Evolutionary conservation across 2,888 invertebrate species (phyloP), one percentile per base, ranked within the genome.

Genomic region (Sesia bembeciformis): DNA sequence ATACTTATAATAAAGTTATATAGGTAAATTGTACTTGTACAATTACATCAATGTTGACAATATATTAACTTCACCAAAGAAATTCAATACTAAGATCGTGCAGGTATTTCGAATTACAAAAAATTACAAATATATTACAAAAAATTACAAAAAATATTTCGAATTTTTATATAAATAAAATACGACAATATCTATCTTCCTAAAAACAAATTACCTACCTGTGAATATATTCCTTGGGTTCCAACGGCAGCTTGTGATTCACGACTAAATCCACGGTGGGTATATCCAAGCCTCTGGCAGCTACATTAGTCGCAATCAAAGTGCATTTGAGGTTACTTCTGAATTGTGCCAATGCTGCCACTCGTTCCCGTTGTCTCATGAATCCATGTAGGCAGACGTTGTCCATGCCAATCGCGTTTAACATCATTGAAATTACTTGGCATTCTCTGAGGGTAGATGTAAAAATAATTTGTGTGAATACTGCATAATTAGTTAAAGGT

Each of bases 221-320:
- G 84, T 99, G 99, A 67, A 99, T 94, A 76, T 99, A 99, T 65
- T 97, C 97, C 74, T 97, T 97, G 0, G 98, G 94, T 54, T 95
- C 93, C 64, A 94, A 92, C 0, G 99, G 99, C 62, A 99, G 92
- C 61, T 94, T 95, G 77, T 99, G 98, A 82, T 99, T 99, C 7
- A 99, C 91, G 0, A 99, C 97, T 58, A 99, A 83, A 72, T 98
- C 95, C 0, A 99, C 98, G n/a, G 94, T 92, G 0, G 98, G 98
- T 75, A 99, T 98, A 76, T 99, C 99, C 46, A 99, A 88, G 5
- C 99, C 98, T 81, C 98, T 91, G 54, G 97, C 96, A 0, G 98
- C 99, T 0, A 99, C 97, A 85, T 99, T 98, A 0, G 99, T 99
- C 0, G 98, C 98, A 54, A 99, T 94, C 38, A 99, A 89, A 39